Base-by-base conservation (phyloP, 1,140 invertebrate species). In the Drosophila pruinosa region DNA sequence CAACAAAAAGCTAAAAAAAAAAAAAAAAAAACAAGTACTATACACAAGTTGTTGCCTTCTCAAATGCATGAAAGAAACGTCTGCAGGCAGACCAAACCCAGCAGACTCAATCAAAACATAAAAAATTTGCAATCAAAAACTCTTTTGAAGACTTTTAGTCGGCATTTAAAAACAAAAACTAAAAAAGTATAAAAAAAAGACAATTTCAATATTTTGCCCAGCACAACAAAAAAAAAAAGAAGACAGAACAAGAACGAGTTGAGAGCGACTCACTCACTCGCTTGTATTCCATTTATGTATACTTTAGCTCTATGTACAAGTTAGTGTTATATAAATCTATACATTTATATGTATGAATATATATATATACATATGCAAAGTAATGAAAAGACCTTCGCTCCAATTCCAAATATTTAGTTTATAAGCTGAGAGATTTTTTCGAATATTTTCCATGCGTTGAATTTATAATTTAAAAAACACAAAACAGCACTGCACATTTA, bases 371-470 rank as follows among this genome's bases (percentile, higher is more conserved):
- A 64, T 48, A 61, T 73, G 28, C 43, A 65, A 61, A 52, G 38
- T 45, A 61, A 21, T 38, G 48, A 69, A 34, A 70, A 67, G 78
- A 78, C 77, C 82, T 88, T 88, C 78, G 83, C 82, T 88, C 78
- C 78, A 78, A 88, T 88, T 88, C 82, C 82, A 88, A 88, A 88
- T 82, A 88, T 76, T 72, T 83, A 88, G 82, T 89, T 76, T 38
- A 21, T 78, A 78, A 88, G 78, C 53, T 48, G 36, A 65, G 36
- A 59, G 50, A 75, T 53, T 47, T 59, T 74, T 77, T 70, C 62
- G 57, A 61, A 72, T 68, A 72, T 76, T 67, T 81, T 76, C 48
- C 63, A 63, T 64, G 38, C 43, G 31, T 73, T 69, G 56, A 79
- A 85, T 75, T 65, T 76, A 22, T 58, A 21, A 53, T 45, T 62